Conservation (phyloP, 2,797 vertebrate genomes). For the Decapterus maruadsi region DNA sequence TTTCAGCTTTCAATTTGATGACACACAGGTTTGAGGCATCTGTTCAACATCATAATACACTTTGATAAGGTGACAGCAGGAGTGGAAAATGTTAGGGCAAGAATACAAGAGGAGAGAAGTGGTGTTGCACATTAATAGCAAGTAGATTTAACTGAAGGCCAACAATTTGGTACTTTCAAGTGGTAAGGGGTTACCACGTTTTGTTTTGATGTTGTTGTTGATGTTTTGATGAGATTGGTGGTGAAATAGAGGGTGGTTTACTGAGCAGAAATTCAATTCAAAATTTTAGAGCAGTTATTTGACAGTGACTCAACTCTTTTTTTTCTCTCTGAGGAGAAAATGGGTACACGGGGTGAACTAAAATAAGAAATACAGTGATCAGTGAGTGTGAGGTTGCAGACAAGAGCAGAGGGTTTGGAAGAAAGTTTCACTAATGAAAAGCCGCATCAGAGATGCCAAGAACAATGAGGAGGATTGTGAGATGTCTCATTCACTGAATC, state of each 20-base stretch:
- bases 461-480: background rate
- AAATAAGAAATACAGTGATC: background rate
- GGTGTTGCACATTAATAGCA: background rate
- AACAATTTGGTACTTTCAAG: slow-evolving; percentile 23
- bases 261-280: background rate
- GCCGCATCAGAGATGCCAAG: background rate
- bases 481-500: too few relatives aligned
- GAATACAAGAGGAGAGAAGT: slow-evolving; percentile 12
- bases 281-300: slow-evolving; percentile 13
- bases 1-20: slow-evolving; percentile 40
- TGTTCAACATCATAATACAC: slow-evolving; percentile 45
- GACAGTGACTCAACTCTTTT: slow-evolving; percentile 6
- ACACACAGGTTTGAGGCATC: slow-evolving; percentile 29
- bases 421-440: background rate
- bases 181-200: slow-evolving; percentile 19
- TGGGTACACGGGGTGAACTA: background rate
- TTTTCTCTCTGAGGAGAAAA: background rate
- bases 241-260: background rate
- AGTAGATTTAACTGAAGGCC: slow-evolving; percentile 21
- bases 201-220: slow-evolving; percentile 13
- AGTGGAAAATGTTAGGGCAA: slow-evolving; percentile 6
- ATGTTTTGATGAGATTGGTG: slow-evolving; percentile 7
- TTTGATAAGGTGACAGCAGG: slow-evolving; percentile 43
- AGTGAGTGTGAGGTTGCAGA: background rate
- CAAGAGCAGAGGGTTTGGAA: slow-evolving; percentile 11